Base-by-base conservation (phyloP, 2,797 vertebrate genomes). In the Lophotriccus pileatus region DNA sequence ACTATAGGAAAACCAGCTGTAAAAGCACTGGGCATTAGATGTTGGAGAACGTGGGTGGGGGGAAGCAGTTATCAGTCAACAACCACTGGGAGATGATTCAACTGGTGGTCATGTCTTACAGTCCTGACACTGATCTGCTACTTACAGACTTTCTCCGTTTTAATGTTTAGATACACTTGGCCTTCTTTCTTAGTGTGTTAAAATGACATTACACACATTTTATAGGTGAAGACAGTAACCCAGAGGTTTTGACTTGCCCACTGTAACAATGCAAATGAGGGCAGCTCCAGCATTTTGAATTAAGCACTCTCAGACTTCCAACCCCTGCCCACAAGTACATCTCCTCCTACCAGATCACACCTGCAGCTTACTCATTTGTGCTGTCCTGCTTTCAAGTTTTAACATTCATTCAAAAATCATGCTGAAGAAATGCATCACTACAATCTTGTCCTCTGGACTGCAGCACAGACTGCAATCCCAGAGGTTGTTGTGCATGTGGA, bases 181-280 rank as follows among this genome's bases (percentile, higher is more conserved):
- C 30, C 19, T 41, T 30, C 55, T 62, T 66, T 69, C 52, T 66
- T 39, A 46, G 44, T 12, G 15, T 21, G 17, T 23, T 80, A 43
- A 44, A 83, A 62, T 14, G 27, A 12, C 3, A 28, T 34, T 6
- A 60, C 7, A 9, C 5, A 25, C 28, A 56, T 75, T 86, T 86
- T 67, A 64, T 3, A 67, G 79, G 58, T 47, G 47, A 16, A 79
- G 37, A 82, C 53, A 84, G n/a, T 2, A 34, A 66, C 39, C 30
- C 47, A 39, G 72, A 85, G 23, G 20, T 18, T 59, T 50, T 58
- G 55, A 62, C 37, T 44, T 47, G 58, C 43, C 66, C 87, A 24
- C 28, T 89, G n/a, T 67, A 59, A 67, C 36, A 47, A 44, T 0
- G 1, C 34, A 52, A 67, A 63, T 0, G 0, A 91, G 20, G 12